phyloP scores from a whole-genome alignment of 2,113 vertebrate genomes.

The Tupaia chinensis region DNA sequence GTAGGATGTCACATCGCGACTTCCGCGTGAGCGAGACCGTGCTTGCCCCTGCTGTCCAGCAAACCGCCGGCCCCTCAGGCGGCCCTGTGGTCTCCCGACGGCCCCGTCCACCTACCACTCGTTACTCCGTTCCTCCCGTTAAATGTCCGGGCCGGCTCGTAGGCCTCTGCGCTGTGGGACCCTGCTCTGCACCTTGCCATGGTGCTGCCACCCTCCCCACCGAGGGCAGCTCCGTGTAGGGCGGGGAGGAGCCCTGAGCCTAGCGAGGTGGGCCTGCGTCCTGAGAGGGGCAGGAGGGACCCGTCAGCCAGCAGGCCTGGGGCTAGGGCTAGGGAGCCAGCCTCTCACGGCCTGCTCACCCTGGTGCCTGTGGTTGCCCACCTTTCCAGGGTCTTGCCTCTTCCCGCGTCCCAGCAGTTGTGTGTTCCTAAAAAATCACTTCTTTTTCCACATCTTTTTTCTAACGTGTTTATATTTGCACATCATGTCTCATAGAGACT shows the following conservation, averaged over 20 bases:
- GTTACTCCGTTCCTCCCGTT: neutral
- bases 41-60: too few relatives aligned
- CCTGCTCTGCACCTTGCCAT: neutral
- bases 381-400: neutral
- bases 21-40: neutral
- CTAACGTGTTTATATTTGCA: neutral
- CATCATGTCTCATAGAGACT: neutral
- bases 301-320: neutral
- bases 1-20: neutral
- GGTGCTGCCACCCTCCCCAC: neutral
- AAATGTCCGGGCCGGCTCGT: neutral
- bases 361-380: neutral
- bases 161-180: neutral
- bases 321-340: neutral
- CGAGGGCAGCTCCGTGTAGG: too few relatives aligned
- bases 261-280: too few relatives aligned
- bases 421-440: neutral
- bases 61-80: neutral
- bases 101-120: neutral
- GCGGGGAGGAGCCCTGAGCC: too few relatives aligned
- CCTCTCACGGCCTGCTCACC: neutral
- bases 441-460: neutral
- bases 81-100: neutral
- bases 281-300: too few relatives aligned
- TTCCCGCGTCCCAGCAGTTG: neutral